Evolutionary conservation across 2,113 vertebrate species (phyloP).

Genomic region (Rhinolophus sinicus): DNA sequence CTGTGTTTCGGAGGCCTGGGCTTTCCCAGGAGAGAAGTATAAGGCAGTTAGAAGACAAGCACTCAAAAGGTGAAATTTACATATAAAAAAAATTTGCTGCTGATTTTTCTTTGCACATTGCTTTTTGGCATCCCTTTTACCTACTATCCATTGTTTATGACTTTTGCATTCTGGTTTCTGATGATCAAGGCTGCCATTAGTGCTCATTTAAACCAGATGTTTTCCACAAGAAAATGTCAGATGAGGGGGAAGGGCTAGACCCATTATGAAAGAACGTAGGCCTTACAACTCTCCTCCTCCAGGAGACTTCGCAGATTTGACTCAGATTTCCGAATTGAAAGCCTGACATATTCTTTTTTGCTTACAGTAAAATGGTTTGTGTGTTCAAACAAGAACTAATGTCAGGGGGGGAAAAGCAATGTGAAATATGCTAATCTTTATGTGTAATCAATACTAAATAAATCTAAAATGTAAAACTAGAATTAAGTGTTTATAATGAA

Average conservation of each 20-base stretch:
- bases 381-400: constrained; percentile 50
- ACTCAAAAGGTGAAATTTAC: constrained; percentile 28
- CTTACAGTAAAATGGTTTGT: constrained; percentile 59
- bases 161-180: constrained; percentile 71
- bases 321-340: constrained; percentile 72
- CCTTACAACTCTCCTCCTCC: constrained; percentile 58
- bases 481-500: neutral
- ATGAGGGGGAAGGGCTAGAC: constrained; percentile 42
- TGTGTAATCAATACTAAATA: neutral
- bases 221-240: constrained; percentile 75
- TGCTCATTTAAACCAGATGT: constrained; percentile 76
- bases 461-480: constrained; percentile 29
- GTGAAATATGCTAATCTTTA: constrained; percentile 45
- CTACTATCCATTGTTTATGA: constrained; percentile 54
- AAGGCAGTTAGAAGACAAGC: neutral
- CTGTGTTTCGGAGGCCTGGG: neutral
- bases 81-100: neutral
- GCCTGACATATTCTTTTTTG: constrained; percentile 50
- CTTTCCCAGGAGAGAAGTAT: constrained; percentile 3
- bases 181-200: constrained; percentile 71
- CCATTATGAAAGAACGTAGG: constrained; percentile 53
- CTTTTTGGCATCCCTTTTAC: constrained; percentile 48
- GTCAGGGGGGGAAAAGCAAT: neutral
- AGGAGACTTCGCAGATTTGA: constrained; percentile 63
- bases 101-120: neutral